Conservation (phyloP, 2,113 vertebrate genomes). For the Triplophysa tibetana region DNA sequence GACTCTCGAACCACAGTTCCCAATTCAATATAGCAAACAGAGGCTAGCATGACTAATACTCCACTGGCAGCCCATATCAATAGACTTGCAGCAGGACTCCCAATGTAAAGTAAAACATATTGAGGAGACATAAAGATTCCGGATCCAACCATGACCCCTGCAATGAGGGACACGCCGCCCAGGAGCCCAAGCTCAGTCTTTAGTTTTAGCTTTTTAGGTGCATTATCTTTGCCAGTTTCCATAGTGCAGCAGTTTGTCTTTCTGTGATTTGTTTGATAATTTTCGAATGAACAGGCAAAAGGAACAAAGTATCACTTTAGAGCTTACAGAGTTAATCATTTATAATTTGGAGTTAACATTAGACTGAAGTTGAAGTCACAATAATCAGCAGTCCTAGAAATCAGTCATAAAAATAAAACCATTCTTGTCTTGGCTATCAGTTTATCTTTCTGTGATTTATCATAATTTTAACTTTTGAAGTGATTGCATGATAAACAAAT, state of each 20-base stretch:
- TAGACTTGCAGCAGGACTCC: constrained; percentile 83
- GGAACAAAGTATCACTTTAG: background rate
- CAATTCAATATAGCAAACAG: constrained; percentile 83
- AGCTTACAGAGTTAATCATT: background rate
- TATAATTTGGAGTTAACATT: background rate
- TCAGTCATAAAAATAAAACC: background rate
- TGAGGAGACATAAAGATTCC: constrained; percentile 79
- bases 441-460: background rate
- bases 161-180: constrained; percentile 78
- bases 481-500: background rate
- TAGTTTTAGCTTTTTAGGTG: constrained; percentile 54
- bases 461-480: background rate
- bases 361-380: background rate
- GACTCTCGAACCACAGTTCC: constrained; percentile 83
- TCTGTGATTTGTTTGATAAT: background rate
- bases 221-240: constrained; percentile 46
- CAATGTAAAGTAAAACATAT: constrained; percentile 74
- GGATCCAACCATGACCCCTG: constrained; percentile 83
- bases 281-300: background rate
- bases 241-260: constrained; percentile 1
- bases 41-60: constrained; percentile 74
- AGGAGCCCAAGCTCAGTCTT: constrained; percentile 71
- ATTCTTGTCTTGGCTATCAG: background rate
- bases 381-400: background rate
- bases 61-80: constrained; percentile 81